Evolutionary conservation across 2,113 vertebrate species (phyloP).

Genomic region (Halcyon senegalensis): DNA sequence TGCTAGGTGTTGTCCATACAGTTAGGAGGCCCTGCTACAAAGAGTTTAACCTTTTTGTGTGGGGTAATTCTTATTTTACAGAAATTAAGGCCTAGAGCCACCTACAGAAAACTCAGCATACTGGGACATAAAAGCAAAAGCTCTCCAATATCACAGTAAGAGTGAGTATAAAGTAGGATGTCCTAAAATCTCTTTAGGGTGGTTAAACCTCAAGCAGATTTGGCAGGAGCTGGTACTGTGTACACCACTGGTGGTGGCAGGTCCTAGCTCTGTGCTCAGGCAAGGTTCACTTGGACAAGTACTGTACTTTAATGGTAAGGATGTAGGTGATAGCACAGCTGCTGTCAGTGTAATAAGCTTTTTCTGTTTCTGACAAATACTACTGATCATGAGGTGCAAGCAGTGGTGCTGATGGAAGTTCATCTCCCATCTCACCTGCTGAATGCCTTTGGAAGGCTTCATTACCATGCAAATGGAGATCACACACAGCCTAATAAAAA

Average conservation of each 20-base stretch:
- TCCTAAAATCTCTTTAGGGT: neutral
- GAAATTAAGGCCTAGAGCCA: neutral
- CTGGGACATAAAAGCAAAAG: neutral
- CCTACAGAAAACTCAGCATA: neutral
- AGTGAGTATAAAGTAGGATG: neutral
- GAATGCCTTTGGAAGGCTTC: neutral
- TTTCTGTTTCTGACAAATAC: neutral
- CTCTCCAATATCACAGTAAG: neutral
- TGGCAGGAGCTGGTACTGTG: neutral
- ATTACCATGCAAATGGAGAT: constrained; percentile 50
- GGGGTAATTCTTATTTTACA: neutral
- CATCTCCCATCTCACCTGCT: constrained; percentile 2
- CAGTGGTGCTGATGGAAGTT: neutral
- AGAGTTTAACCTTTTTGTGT: neutral
- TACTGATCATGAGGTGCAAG: neutral
- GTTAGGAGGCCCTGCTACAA: neutral
- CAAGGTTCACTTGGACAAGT: accelerated
- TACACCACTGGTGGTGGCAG: neutral
- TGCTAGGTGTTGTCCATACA: neutral
- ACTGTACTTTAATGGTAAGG: neutral
- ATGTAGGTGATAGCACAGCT: neutral
- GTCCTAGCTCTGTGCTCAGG: neutral
- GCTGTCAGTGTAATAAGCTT: neutral
- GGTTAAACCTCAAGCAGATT: neutral
- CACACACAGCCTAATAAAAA: constrained; percentile 8